Conservation (phyloP, 2,797 vertebrate species). For the Sebastes trivittatus region DNA sequence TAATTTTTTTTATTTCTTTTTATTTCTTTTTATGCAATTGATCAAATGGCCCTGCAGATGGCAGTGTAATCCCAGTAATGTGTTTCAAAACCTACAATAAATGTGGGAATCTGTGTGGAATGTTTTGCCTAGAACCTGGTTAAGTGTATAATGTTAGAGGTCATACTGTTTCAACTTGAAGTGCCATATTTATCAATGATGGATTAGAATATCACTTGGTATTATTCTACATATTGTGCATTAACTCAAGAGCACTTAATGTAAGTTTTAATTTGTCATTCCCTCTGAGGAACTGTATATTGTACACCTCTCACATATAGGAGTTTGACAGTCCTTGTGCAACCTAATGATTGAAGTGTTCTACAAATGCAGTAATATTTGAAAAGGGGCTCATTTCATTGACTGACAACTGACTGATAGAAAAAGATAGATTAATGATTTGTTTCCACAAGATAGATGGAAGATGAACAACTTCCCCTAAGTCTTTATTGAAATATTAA, state of each 20-base stretch:
- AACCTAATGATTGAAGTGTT: not conserved
- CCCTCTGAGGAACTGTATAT: not conserved
- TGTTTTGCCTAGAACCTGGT: not conserved
- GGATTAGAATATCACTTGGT: not conserved
- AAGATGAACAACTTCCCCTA: not conserved
- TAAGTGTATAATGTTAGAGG: not conserved
- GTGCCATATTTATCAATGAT: not conserved
- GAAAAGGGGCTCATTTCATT: not conserved
- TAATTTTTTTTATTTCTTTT: not conserved
- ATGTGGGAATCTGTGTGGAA: not conserved
- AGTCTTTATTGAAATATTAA: not conserved
- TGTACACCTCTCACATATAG: not conserved
- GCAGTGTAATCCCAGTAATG: conserved; percentile 9
- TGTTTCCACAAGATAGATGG: not conserved
- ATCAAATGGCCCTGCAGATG: conserved; percentile 34
- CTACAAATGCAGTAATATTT: not conserved
- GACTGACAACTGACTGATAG: not conserved
- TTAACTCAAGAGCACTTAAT: not conserved
- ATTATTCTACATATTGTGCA: not conserved
- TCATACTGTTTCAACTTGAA: not conserved
- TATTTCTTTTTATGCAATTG: not conserved
- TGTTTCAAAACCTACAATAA: not conserved
- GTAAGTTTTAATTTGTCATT: not conserved
- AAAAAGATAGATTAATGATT: not conserved
- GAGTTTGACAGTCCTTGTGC: not conserved